Evolutionary conservation across 2,113 vertebrate genomes (phyloP).

Genomic region (Stigmatopora argus): DNA sequence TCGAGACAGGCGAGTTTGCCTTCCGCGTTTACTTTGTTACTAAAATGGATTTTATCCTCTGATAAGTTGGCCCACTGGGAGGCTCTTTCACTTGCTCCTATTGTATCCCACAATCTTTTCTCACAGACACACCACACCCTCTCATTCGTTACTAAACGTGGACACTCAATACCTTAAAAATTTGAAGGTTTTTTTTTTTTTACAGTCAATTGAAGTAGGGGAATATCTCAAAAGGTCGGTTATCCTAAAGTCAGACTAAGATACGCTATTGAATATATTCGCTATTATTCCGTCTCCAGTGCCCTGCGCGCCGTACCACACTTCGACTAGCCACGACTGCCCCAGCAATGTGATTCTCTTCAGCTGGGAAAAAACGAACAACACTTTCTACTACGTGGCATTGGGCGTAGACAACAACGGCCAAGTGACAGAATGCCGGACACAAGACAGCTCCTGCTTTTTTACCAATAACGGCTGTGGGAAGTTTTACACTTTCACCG

Average conservation of each 20-base stretch:
- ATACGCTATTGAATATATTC: background rate
- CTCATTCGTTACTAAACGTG: conserved; percentile 10
- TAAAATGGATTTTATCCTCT: background rate
- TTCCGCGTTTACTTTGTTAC: conserved; percentile 4
- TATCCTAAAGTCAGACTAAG: background rate
- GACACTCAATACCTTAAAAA: conserved; percentile 34
- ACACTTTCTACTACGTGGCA: conserved; percentile 64
- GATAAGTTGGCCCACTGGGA: conserved; percentile 24
- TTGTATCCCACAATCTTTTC: conserved; percentile 29
- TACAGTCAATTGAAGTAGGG: conserved; percentile 21
- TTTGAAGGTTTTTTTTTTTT: background rate
- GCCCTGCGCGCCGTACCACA: conserved; percentile 61
- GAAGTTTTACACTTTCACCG: conserved; percentile 55
- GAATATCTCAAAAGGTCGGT: conserved; percentile 37
- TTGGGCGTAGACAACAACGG: conserved; percentile 40
- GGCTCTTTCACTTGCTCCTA: conserved; percentile 19
- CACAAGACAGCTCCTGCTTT: conserved; percentile 55
- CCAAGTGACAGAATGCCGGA: conserved; percentile 44
- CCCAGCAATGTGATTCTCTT: conserved; percentile 61
- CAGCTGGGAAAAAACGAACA: conserved; percentile 59
- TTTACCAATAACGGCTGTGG: conserved; percentile 66
- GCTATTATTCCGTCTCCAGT: conserved; percentile 40
- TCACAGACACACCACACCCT: conserved; percentile 32
- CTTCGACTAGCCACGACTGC: conserved; percentile 52
- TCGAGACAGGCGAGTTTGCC: conserved; percentile 61